Evolutionary conservation across 37 sponge, comb jelly and placozoan species (phyloP).

Genomic region (Corticium candelabrum): DNA sequence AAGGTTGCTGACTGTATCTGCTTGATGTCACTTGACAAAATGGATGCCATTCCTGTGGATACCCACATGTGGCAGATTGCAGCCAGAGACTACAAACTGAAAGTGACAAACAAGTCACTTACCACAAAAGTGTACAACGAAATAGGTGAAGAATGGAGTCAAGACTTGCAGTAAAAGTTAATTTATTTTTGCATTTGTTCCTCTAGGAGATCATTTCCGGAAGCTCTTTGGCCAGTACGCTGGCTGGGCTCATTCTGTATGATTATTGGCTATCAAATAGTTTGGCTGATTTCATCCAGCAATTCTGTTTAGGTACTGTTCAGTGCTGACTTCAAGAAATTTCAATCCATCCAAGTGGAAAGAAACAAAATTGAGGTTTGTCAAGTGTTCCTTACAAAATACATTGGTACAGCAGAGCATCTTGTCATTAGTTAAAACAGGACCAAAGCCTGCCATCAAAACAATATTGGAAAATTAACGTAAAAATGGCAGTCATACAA

Average conservation of each 20-base stretch:
- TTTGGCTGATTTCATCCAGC: not conserved
- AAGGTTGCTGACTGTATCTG: constrained; percentile 94
- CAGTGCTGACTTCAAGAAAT: constrained; percentile 19
- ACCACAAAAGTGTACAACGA: constrained; percentile 10
- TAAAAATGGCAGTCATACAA: too few relatives aligned
- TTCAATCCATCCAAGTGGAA: not conserved
- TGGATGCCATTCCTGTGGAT: constrained; percentile 85
- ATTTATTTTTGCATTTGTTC: not conserved
- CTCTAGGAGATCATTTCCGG: constrained; percentile 60
- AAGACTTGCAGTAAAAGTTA: not conserved
- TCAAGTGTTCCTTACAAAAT: too few relatives aligned
- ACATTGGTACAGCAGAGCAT: too few relatives aligned
- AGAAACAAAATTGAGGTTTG: too few relatives aligned
- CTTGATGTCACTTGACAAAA: constrained; percentile 80
- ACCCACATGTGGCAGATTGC: constrained; percentile 75
- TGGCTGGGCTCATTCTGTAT: constrained; percentile 84
- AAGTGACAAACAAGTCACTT: constrained; percentile 7
- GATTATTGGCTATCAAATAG: constrained; percentile 13
- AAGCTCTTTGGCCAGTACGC: constrained; percentile 53
- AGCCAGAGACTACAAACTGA: constrained; percentile 50
- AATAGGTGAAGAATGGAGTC: constrained; percentile 8
- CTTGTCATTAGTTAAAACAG: too few relatives aligned
- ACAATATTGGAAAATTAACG: too few relatives aligned
- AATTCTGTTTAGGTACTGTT: constrained; percentile 21
- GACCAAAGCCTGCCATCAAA: too few relatives aligned